Percentiles rank a stretch among this genome's conserved stretches.
Evolutionary conservation across 2,797 vertebrate genomes (phyloP).

Genomic region (Microhierax caerulescens): DNA sequence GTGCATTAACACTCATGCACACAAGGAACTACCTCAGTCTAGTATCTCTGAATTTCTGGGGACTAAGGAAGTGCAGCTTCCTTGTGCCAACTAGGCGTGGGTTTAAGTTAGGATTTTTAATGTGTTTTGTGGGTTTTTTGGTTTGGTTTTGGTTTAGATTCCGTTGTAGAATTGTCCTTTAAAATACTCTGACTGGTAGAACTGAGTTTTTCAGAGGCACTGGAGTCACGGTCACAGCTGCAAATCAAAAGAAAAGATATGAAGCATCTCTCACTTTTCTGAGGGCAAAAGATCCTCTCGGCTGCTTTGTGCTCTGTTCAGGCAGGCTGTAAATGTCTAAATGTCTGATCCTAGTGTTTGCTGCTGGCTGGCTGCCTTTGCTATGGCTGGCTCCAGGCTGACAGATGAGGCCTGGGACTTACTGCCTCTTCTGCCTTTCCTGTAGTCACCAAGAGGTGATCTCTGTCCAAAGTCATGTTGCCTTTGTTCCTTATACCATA

Average conservation of each 20-base stretch:
- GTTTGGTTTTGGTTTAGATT: background rate
- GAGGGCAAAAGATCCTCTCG: background rate
- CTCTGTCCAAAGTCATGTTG: background rate
- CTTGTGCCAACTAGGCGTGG: background rate
- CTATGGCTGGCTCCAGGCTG: background rate
- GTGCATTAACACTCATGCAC: fast-evolving
- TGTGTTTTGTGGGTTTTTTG: fast-evolving
- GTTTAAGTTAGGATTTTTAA: background rate
- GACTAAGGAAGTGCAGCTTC: background rate
- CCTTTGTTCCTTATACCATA: background rate
- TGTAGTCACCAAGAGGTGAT: background rate
- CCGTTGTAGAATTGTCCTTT: background rate
- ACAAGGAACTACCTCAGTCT: background rate
- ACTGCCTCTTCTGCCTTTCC: background rate
- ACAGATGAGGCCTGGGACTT: background rate
- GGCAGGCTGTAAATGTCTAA: background rate
- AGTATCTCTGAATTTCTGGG: fast-evolving
- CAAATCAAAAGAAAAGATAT: background rate
- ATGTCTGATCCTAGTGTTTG: background rate
- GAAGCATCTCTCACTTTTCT: background rate
- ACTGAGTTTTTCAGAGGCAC: background rate
- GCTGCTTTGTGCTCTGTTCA: background rate
- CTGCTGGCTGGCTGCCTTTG: background rate
- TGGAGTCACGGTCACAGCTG: background rate
- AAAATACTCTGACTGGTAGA: background rate